Base-by-base conservation (phyloP, 2,797 vertebrate genomes). In the Hypotaenidia philippensis region DNA sequence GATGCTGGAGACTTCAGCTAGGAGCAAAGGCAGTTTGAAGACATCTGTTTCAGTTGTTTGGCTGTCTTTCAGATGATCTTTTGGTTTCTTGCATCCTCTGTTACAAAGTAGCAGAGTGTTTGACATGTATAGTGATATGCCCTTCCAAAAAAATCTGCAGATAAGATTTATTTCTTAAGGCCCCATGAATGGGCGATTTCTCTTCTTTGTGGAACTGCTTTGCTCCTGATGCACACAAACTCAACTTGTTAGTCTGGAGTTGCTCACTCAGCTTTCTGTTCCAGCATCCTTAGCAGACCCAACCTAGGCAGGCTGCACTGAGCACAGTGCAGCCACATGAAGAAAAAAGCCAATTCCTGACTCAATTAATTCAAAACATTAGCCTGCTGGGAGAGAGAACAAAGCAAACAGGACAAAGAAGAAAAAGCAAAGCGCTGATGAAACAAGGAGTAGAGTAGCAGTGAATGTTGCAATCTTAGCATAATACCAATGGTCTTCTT, bases 321-420 rank as follows among this genome's bases (percentile, higher is more conserved):
- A 68, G 7, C 16, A 10, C 16, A 12, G 5, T 4, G 13, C 11
- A 76, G 40, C 47, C 40, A 76, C 15, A 29, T 0, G 1, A 34
- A 49, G 21, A 55, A 6, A 66, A 89, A 84, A 41, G 59, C 14
- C 19, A 40, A 14, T 34, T 82, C 34, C 66, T 53, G 31, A 64
- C 31, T 40, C 9, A 1, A 32, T 31, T 20, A 64, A 76, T 55
- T 57, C 20, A 13, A 41, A 90, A 26, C 2, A 1, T 26, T 23
- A 55, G 9, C 18, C 50, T 25, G 16, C 10, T 0, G 0, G 26
- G 47, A 59, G 13, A 55, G 10, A 29, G 15, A 55, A 22, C 6
- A 12, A 84, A 66, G 7, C 13, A 32, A 72, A 56, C 34, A 86
- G 41, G 19, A 55, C 1, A 78, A 66, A 31, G 23, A 34, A 50